Evolutionary conservation across 2,113 vertebrate genomes (phyloP).

Genomic region (Dissostichus mawsoni): DNA sequence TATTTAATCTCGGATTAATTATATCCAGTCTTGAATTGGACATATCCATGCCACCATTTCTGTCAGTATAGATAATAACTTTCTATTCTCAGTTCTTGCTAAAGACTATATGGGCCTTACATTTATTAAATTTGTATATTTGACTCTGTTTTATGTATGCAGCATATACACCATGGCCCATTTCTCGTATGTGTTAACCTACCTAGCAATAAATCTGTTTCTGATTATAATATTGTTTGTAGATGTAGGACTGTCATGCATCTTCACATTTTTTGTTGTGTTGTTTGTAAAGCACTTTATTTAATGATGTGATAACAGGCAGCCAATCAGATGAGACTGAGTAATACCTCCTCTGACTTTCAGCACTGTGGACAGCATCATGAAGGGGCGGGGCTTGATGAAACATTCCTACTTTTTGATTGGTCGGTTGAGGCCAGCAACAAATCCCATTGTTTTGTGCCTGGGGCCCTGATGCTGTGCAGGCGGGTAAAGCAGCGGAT

Average conservation of each 20-base stretch:
- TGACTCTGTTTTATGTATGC: too few relatives aligned
- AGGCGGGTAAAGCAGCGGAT: constrained; percentile 18
- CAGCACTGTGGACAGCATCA: constrained; percentile 54
- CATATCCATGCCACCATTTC: too few relatives aligned
- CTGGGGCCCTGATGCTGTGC: constrained; percentile 14
- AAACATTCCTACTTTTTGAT: constrained; percentile 32
- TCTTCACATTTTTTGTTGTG: not conserved
- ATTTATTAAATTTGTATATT: too few relatives aligned
- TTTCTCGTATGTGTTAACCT: too few relatives aligned
- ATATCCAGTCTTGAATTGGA: too few relatives aligned
- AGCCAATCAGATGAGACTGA: constrained; percentile 42
- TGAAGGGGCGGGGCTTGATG: constrained; percentile 4
- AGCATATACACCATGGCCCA: too few relatives aligned
- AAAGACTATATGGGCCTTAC: too few relatives aligned
- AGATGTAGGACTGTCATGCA: not conserved
- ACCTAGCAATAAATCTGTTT: not conserved
- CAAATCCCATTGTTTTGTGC: constrained; percentile 47
- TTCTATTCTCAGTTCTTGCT: too few relatives aligned
- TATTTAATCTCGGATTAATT: too few relatives aligned
- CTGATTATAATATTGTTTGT: not conserved
- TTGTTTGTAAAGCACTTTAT: not conserved
- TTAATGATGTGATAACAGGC: not conserved
- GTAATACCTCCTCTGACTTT: constrained; percentile 20
- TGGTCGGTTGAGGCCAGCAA: constrained; percentile 53
- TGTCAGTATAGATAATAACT: too few relatives aligned